These are phyloP conservation scores for Solea solea DNA, from an alignment of 2,113 vertebrate species.

Conservation along the genomic window DNA sequence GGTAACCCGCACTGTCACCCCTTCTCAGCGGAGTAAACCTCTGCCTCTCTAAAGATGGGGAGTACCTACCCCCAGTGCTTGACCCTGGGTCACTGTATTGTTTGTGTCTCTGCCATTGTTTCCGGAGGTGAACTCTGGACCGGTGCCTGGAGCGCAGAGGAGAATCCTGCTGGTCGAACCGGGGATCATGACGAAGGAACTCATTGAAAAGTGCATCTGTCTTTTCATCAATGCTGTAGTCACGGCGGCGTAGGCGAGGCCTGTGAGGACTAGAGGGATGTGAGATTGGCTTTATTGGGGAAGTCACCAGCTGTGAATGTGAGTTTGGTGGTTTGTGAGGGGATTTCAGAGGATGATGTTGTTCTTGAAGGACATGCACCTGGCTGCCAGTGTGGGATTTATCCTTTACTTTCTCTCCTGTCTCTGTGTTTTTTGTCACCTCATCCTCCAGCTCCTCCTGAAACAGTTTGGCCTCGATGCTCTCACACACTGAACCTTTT, in stretches of 20 bases:
- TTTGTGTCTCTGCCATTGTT: constrained; percentile 94
- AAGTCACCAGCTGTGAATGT: constrained; percentile 48
- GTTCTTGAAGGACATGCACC: constrained; percentile 49
- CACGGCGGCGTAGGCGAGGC: constrained; percentile 82
- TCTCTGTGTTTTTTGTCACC: constrained; percentile 39
- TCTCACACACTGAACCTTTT: constrained; percentile 90
- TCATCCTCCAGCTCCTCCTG: constrained; percentile 84
- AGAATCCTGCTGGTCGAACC: constrained; percentile 88
- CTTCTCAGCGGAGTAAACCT: constrained; percentile 81
- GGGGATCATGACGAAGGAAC: constrained; percentile 94
- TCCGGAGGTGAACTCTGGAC: constrained; percentile 89
- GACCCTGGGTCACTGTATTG: constrained; percentile 94
- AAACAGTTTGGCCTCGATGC: constrained; percentile 81
- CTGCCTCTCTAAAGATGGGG: constrained; percentile 83
- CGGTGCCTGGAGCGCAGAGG: constrained; percentile 84
- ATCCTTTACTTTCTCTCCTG: constrained; percentile 49
- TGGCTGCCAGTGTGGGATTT: constrained; percentile 20
- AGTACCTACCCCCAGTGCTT: constrained; percentile 77
- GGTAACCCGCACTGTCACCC: constrained; percentile 89
- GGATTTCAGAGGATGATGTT: constrained; percentile 45
- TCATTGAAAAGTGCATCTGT: constrained; percentile 96
- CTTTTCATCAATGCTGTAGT: constrained; percentile 98
- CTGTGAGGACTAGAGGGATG: constrained; percentile 58
- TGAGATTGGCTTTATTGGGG: constrained; percentile 34
- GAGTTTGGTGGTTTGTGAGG: constrained; percentile 57